phyloP scores from a whole-genome alignment of 2,888 invertebrate genomes.

The Laothoe populi region DNA sequence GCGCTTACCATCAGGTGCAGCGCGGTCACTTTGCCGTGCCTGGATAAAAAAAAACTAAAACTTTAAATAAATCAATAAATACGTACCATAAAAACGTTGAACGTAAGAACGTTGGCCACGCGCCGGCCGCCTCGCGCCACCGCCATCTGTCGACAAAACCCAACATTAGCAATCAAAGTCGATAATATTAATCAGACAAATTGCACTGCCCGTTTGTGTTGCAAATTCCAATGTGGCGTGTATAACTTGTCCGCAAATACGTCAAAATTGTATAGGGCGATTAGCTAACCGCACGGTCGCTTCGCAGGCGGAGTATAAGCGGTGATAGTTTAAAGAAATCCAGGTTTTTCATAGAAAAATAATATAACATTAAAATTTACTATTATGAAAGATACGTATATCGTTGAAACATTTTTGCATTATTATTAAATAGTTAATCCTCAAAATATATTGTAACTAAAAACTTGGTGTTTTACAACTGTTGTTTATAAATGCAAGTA shows the following conservation, averaged over 20 bases:
- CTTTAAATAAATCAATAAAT: neutral
- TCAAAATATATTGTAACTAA: no score
- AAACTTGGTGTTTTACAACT: no score
- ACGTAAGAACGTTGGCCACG: slow-evolving; percentile 58
- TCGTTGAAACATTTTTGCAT: no score
- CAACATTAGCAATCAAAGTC: slow-evolving; percentile 44
- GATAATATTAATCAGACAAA: slow-evolving; percentile 57
- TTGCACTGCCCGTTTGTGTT: slow-evolving; percentile 55
- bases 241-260: slow-evolving; percentile 46
- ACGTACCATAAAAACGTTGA: slow-evolving; percentile 68
- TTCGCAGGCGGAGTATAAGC: no score
- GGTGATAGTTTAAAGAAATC: no score
- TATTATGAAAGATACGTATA: no score
- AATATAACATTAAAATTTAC: no score
- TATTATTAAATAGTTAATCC: no score
- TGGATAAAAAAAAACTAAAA: neutral
- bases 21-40: no score
- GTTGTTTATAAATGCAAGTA: no score
- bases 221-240: slow-evolving; percentile 49
- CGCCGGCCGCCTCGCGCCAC: slow-evolving; percentile 56
- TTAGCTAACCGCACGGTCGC: slow-evolving; percentile 31
- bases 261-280: slow-evolving; percentile 41
- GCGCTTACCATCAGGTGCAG: no score
- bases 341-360: no score
- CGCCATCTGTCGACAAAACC: slow-evolving; percentile 68